phyloP scores from a whole-genome alignment of 2,113 vertebrate genomes.

The Xiphorhynchus elegans region DNA sequence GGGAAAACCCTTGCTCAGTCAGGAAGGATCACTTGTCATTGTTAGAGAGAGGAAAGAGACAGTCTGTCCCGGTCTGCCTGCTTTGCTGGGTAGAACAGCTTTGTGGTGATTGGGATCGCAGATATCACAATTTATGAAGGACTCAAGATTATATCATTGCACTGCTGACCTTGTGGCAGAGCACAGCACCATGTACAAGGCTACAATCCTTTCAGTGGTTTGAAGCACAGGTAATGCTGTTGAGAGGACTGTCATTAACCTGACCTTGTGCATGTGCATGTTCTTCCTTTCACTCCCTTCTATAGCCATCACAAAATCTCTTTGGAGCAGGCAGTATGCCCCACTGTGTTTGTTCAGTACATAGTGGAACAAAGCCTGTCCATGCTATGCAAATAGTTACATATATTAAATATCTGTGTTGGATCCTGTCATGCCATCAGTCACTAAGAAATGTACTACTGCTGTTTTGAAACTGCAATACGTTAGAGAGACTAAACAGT shows the following conservation, averaged over 20 bases:
- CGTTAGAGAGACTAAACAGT: neutral
- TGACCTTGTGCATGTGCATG: neutral
- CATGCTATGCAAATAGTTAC: neutral
- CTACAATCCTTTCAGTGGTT: fast-evolving
- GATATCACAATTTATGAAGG: neutral
- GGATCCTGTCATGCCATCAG: neutral
- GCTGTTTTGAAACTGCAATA: neutral
- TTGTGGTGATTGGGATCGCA: neutral
- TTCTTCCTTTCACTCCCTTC: neutral
- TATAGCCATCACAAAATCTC: fast-evolving
- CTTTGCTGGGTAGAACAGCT: neutral
- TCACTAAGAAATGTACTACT: neutral
- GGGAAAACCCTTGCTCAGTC: neutral
- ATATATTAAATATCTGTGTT: neutral
- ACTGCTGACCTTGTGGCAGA: neutral
- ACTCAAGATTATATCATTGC: neutral
- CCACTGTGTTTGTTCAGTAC: neutral
- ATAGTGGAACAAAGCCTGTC: neutral
- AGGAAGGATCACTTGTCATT: neutral
- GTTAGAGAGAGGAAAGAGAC: neutral
- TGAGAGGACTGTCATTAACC: neutral
- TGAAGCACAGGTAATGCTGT: neutral
- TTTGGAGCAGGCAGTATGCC: neutral
- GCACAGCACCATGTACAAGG: neutral
- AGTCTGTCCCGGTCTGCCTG: neutral